phyloP scores from a whole-genome alignment of 2,113 vertebrate species.

The Brevimyrus niger region DNA sequence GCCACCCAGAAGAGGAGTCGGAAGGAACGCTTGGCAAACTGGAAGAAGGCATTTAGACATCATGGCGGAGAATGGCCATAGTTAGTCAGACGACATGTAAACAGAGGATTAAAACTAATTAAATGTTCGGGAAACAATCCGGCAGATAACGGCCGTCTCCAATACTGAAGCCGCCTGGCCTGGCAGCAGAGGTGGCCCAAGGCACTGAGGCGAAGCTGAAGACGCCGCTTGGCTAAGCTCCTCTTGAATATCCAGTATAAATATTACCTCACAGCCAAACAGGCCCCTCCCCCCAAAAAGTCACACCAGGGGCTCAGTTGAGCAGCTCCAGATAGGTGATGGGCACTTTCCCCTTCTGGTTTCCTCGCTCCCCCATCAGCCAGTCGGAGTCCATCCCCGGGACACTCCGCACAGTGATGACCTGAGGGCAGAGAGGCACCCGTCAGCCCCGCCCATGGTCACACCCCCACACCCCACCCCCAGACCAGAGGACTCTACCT shows the following conservation, averaged over 20 bases:
- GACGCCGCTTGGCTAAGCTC: slow-evolving; percentile 64
- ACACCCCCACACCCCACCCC: background rate
- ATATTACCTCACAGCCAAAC: slow-evolving; percentile 57
- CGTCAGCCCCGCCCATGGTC: background rate
- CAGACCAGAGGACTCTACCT: slow-evolving; percentile 27
- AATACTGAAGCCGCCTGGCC: slow-evolving; percentile 62
- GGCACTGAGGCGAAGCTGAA: slow-evolving; percentile 58
- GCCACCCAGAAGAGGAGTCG: background rate
- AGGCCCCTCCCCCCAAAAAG: slow-evolving; percentile 13
- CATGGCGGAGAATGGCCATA: slow-evolving; percentile 65
- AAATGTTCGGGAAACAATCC: slow-evolving; percentile 58
- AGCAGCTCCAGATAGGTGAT: slow-evolving; percentile 98
- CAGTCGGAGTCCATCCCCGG: slow-evolving; percentile 94
- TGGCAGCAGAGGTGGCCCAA: slow-evolving; percentile 42
- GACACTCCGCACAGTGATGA: slow-evolving; percentile 88
- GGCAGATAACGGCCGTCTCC: slow-evolving; percentile 40
- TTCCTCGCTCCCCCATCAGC: slow-evolving; percentile 95
- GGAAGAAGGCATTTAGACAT: slow-evolving; percentile 46
- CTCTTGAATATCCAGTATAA: slow-evolving; percentile 67
- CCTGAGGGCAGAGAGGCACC: slow-evolving; percentile 58
- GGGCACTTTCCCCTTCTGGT: slow-evolving; percentile 94
- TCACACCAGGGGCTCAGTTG: slow-evolving; percentile 64
- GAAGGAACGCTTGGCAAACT: slow-evolving; percentile 25
- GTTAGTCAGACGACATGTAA: slow-evolving; percentile 72
- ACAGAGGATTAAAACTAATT: slow-evolving; percentile 50